A percentile compares a stretch with the other conserved stretches of the same genome.
Evolutionary conservation across 2,797 vertebrate genomes (phyloP).

Genomic region (Galago senegalensis): DNA sequence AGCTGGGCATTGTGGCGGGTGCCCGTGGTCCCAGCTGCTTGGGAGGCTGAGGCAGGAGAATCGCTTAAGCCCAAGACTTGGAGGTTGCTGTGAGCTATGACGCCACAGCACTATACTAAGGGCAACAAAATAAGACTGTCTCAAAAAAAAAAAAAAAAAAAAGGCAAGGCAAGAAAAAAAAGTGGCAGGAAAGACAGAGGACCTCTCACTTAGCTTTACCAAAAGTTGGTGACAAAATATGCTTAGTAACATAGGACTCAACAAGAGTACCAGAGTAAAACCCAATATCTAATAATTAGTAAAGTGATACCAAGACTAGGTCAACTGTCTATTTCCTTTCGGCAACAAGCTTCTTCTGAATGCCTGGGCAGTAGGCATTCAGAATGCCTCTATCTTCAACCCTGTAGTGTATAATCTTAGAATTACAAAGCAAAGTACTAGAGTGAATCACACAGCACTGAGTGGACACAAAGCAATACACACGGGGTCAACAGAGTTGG

Average conservation of each 20-base stretch:
- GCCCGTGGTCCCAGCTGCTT: too few species aligned
- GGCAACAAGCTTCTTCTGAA: background rate
- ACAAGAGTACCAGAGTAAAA: background rate
- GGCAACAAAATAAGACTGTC: too few species aligned
- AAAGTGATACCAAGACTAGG: background rate
- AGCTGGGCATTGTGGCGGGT: too few species aligned
- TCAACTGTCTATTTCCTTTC: background rate
- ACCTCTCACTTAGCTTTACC: background rate
- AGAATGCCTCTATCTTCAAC: background rate
- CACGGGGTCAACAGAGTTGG: background rate
- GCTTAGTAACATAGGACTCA: background rate
- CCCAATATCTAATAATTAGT: background rate
- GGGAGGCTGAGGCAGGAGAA: too few species aligned
- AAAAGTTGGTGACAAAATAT: constrained; percentile 34
- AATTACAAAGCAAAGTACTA: background rate
- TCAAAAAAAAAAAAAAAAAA: background rate
- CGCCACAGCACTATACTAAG: too few species aligned
- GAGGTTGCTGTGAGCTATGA: too few species aligned
- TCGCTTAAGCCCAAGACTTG: too few species aligned
- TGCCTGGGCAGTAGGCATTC: background rate
- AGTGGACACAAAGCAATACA: background rate
- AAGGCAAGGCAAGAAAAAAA: background rate
- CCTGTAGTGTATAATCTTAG: background rate
- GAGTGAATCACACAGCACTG: background rate
- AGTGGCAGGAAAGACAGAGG: background rate